These are phyloP conservation scores for Aix galericulata DNA, from an alignment of 2,113 vertebrate species.

Conservation along the genomic window DNA sequence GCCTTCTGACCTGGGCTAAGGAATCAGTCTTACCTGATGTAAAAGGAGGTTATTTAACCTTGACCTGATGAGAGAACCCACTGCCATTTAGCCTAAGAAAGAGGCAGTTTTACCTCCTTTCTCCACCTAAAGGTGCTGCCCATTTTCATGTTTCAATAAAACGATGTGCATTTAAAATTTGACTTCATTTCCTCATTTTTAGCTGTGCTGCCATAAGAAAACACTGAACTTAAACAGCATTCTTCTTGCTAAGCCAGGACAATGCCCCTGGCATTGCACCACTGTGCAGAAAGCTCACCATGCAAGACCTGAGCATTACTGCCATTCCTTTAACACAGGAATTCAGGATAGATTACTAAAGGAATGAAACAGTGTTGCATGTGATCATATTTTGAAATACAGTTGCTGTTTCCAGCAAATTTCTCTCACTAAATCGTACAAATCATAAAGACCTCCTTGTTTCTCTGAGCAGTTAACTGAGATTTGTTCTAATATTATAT, in stretches of 20 bases:
- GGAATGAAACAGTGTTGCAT: background rate
- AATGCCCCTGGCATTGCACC: background rate
- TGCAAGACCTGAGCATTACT: background rate
- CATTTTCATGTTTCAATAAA: background rate
- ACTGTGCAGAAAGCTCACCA: background rate
- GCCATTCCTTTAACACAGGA: background rate
- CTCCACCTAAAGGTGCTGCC: background rate
- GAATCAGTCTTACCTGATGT: background rate
- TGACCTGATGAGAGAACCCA: background rate
- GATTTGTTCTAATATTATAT: fast-evolving
- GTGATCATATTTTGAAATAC: background rate
- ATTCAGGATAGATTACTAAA: background rate
- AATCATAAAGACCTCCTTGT: background rate
- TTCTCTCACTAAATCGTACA: background rate
- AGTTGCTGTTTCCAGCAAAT: background rate
- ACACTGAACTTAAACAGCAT: background rate
- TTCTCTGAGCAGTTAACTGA: background rate
- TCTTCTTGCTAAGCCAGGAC: background rate
- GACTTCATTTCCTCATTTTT: background rate
- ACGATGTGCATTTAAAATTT: background rate
- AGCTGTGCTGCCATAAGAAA: background rate
- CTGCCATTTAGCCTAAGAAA: background rate
- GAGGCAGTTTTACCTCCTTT: background rate
- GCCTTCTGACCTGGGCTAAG: background rate
- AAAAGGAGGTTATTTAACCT: background rate